Evolutionary conservation across 2,888 invertebrate species (phyloP), one percentile per base, ranked within the genome.

Genomic region (Brenthis hecate): DNA sequence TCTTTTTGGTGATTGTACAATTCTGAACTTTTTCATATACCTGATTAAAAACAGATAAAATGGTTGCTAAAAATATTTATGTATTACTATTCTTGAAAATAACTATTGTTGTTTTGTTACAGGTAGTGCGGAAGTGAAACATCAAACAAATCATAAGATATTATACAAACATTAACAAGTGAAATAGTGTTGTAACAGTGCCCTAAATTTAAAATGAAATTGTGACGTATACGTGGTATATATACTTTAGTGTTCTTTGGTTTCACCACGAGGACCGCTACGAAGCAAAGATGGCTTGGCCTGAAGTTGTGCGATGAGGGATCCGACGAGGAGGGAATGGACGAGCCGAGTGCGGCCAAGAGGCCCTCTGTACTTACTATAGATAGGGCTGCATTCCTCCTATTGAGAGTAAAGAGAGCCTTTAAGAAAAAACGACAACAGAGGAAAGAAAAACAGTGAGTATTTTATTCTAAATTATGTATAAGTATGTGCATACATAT

Each of bases 341-440:
- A 92, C 70, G 92, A 91, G 81, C 86, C 90, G 51, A 84, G 87
- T 81, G 80, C 90, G 76, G 84, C 89, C 80, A 93, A 93, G 85
- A 94, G 94, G 86, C 94, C 94, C 80, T 94, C 95, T 77, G 94
- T 95, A 73, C 92, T 97, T 77, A 97, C 97, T 78, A 97, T 98
- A 85, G 98, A 97, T 93, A 94, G 97, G 75, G 98, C 98, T 63
- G 98, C 98, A 66, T 98, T 98, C 86, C 93, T 98, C 51, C 94
- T 98, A 76, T 93, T 98, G 77, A 94, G 98, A 76, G 97, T 98
- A 70, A 97, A 97, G 84, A 95, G 96, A 81, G 98, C 97, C 54
- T 98, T 98, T 89, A 97, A 97, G 90, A 97, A 97, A 93, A 97
- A 97, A 92, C 95, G 97, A 76, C 95, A 97, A 84, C 96, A 97